phyloP scores from a whole-genome alignment of 2,888 invertebrate species.

The Melanostoma scalare region DNA sequence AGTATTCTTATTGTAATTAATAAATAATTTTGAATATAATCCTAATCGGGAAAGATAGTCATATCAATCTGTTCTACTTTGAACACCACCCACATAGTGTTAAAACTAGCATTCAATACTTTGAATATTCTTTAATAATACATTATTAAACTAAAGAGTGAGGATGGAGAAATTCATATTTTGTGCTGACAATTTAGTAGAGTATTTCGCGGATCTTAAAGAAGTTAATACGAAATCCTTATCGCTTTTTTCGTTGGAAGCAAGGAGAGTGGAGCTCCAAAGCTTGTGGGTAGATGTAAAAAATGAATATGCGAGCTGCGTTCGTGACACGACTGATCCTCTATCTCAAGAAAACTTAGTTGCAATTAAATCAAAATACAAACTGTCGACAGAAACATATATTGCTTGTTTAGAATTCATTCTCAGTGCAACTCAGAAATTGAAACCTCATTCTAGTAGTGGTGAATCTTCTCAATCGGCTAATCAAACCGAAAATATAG shows the following conservation, averaged over 20 bases:
- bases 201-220: background rate
- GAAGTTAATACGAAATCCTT: too few relatives aligned
- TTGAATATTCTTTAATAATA: too few relatives aligned
- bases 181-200: background rate
- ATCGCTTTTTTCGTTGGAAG: slow-evolving; percentile 5
- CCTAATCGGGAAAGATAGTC: too few relatives aligned
- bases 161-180: background rate
- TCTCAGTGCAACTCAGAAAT: background rate
- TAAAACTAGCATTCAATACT: too few relatives aligned
- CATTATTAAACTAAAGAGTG: too few relatives aligned
- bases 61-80: too few relatives aligned
- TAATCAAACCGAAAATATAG: too few relatives aligned
- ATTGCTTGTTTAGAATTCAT: slow-evolving; percentile 11
- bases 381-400: slow-evolving; percentile 9
- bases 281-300: background rate
- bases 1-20: too few relatives aligned
- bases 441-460: too few relatives aligned
- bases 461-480: too few relatives aligned
- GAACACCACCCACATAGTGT: too few relatives aligned
- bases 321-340: background rate
- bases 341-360: slow-evolving; percentile 5
- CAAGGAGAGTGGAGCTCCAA: background rate
- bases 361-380: slow-evolving; percentile 7
- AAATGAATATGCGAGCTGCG: background rate
- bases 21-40: too few relatives aligned